phyloP scores from a whole-genome alignment of 2,113 vertebrate genomes.

The Dasyprocta punctata region DNA sequence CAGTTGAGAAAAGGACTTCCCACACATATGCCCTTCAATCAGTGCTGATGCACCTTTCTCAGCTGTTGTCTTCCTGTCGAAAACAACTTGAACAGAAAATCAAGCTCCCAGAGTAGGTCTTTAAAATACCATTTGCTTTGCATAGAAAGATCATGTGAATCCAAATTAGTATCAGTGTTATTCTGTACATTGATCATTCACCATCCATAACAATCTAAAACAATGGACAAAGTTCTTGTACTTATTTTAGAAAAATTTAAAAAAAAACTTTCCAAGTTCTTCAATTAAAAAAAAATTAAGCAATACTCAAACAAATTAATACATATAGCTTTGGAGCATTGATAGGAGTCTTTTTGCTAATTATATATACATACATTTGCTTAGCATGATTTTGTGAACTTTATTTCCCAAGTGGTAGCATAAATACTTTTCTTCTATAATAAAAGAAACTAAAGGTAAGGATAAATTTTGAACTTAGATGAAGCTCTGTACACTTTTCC shows the following conservation, averaged over 20 bases:
- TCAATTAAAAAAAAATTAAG: neutral
- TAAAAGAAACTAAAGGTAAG: neutral
- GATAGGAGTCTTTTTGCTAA: neutral
- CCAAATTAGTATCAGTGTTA: neutral
- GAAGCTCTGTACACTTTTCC: neutral
- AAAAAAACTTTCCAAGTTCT: neutral
- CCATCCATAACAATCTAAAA: neutral
- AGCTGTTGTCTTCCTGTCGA: neutral
- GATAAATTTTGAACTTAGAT: neutral
- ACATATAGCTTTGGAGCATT: neutral
- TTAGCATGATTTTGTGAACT: neutral
- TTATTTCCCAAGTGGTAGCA: neutral
- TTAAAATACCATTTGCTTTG: neutral
- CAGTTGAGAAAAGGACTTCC: constrained; percentile 3
- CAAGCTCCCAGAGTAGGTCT: neutral
- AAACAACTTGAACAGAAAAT: neutral
- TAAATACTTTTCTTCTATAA: neutral
- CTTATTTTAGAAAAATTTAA: neutral
- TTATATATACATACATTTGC: neutral
- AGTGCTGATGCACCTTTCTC: neutral
- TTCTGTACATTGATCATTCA: neutral
- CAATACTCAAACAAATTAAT: neutral
- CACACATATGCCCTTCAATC: neutral
- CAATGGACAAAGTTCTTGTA: neutral
- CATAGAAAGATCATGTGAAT: neutral